phyloP scores from a whole-genome alignment of 2,113 vertebrate species.

The Cyrtonyx montezumae region DNA sequence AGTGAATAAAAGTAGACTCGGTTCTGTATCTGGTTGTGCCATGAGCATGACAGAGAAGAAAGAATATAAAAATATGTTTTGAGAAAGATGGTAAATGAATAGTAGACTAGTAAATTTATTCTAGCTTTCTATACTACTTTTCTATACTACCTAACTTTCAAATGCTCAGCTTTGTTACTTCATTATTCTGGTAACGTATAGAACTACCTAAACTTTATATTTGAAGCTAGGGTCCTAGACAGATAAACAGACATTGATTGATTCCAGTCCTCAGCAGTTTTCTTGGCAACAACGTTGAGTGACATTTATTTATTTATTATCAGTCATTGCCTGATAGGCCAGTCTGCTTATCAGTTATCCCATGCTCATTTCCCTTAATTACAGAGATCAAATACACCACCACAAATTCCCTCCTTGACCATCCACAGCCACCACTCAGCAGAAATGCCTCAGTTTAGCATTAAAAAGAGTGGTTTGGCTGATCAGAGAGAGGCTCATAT shows the following conservation, averaged over 20 bases:
- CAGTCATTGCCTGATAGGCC: slow-evolving; percentile 68
- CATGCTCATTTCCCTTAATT: slow-evolving; percentile 59
- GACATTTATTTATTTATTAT: slow-evolving; percentile 41
- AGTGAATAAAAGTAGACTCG: not conserved
- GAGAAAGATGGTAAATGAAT: not conserved
- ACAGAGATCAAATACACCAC: slow-evolving; percentile 63
- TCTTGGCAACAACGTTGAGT: slow-evolving; percentile 23
- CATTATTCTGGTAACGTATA: not conserved
- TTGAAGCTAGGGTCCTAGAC: slow-evolving; percentile 18
- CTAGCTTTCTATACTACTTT: not conserved
- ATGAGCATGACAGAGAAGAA: not conserved
- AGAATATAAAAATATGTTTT: not conserved
- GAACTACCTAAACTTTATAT: slow-evolving; percentile 18
- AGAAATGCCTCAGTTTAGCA: slow-evolving; percentile 31
- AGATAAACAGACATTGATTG: slow-evolving; percentile 61
- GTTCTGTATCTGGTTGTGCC: not conserved
- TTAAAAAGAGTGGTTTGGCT: slow-evolving; percentile 65
- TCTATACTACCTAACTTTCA: not conserved
- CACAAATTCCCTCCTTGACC: slow-evolving; percentile 74
- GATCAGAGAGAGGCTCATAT: slow-evolving; percentile 59
- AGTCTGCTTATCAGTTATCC: slow-evolving; percentile 72
- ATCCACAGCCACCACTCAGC: slow-evolving; percentile 70
- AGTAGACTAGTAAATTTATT: not conserved
- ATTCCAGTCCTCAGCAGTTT: slow-evolving; percentile 35
- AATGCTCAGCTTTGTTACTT: not conserved